phyloP scores from a whole-genome alignment of 2,888 invertebrate genomes.

The Acanthosoma haemorrhoidale region DNA sequence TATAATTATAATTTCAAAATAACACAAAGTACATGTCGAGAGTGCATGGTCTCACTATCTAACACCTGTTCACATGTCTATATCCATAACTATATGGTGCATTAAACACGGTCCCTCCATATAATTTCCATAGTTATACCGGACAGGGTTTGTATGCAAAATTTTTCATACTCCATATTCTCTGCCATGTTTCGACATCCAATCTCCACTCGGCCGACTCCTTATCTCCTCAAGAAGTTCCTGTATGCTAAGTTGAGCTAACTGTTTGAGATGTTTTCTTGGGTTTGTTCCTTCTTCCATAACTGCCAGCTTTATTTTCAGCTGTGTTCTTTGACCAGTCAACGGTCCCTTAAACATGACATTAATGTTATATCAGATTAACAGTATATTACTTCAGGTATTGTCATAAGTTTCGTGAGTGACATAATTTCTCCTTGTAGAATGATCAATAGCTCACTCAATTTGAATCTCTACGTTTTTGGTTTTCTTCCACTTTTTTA shows the following conservation, averaged over 20 bases:
- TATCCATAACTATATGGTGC: too few species aligned
- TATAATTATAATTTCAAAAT: too few species aligned
- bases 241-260: slow-evolving; percentile 6
- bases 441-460: too few species aligned
- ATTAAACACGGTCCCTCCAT: too few species aligned
- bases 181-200: neutral
- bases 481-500: too few species aligned
- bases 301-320: neutral
- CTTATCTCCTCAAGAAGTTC: neutral
- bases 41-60: neutral
- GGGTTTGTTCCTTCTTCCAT: slow-evolving; percentile 5
- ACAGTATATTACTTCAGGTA: too few species aligned
- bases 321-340: neutral
- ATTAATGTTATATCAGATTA: neutral
- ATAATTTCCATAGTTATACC: neutral
- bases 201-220: neutral
- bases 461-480: too few species aligned
- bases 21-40: neutral
- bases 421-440: too few species aligned
- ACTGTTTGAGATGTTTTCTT: neutral
- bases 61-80: slow-evolving; percentile 2
- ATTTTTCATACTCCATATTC: neutral
- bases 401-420: too few species aligned
- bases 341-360: neutral
- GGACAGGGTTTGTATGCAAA: neutral